Evolutionary conservation across 2,113 vertebrate genomes (phyloP).

Genomic region (Ammospiza nelsoni): DNA sequence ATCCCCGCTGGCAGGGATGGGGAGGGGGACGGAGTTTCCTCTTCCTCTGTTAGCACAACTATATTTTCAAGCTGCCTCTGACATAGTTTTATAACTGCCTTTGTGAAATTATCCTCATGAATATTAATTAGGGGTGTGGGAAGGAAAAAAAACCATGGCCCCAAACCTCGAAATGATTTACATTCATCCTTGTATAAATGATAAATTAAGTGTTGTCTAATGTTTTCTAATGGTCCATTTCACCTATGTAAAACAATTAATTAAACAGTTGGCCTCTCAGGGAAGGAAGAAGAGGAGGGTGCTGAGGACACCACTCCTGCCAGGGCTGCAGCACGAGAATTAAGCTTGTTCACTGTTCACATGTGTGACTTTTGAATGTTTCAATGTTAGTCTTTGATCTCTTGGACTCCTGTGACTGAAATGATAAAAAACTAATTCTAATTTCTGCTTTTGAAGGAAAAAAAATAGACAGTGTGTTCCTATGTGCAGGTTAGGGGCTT

Average conservation of each 20-base stretch:
- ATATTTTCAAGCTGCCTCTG: conserved; percentile 46
- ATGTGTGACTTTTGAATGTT: fast-evolving
- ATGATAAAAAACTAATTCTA: fast-evolving
- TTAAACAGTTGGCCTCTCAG: conserved; percentile 19
- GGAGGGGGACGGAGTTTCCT: conserved; percentile 7
- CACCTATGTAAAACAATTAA: conserved; percentile 43
- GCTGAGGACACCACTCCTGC: neutral
- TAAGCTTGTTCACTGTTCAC: neutral
- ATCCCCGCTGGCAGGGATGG: neutral
- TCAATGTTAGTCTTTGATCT: neutral
- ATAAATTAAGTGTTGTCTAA: conserved; percentile 57
- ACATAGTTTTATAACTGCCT: conserved; percentile 71
- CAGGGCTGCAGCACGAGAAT: neutral
- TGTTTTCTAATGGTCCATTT: conserved; percentile 61
- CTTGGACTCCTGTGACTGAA: neutral
- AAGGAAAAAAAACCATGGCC: neutral
- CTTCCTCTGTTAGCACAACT: neutral
- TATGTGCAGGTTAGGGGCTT: fast-evolving
- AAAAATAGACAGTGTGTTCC: fast-evolving
- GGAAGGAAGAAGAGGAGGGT: neutral
- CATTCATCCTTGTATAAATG: conserved; percentile 60
- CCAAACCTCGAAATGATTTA: conserved; percentile 65
- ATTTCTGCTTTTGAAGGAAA: fast-evolving
- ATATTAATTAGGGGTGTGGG: conserved; percentile 77
- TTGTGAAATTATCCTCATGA: conserved; percentile 79